Conservation (phyloP, 1,140 invertebrate genomes). For the Ostrea denselamellosa region DNA sequence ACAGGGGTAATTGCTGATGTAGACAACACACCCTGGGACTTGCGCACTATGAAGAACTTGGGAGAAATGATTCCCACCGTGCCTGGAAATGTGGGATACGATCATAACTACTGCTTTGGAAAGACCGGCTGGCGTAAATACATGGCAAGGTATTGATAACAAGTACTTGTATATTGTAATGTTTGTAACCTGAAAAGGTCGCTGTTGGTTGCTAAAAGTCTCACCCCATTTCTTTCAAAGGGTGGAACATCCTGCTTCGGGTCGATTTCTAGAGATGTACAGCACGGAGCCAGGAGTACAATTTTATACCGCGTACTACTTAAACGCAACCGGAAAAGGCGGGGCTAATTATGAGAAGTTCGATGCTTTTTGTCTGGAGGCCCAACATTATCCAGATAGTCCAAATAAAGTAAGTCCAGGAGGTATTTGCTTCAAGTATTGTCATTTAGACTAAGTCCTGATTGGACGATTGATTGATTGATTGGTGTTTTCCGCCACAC, state of each 20-base stretch:
- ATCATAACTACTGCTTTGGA: slow-evolving; percentile 87
- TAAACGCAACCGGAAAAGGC: slow-evolving; percentile 86
- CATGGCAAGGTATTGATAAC: slow-evolving; percentile 68
- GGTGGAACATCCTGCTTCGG: slow-evolving; percentile 85
- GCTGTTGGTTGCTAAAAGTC: neutral
- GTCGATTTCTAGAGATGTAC: slow-evolving; percentile 87
- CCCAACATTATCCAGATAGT: slow-evolving; percentile 95
- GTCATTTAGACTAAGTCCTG: no score
- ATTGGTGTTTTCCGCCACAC: no score
- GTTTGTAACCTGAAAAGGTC: no score
- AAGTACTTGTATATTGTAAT: no score
- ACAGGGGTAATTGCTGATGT: slow-evolving; percentile 86
- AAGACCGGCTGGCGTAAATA: slow-evolving; percentile 65
- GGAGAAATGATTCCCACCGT: slow-evolving; percentile 70
- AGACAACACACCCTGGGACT: slow-evolving; percentile 85
- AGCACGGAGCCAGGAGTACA: slow-evolving; percentile 94
- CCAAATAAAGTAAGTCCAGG: slow-evolving; percentile 87
- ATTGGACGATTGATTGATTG: no score
- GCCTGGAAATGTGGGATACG: slow-evolving; percentile 82
- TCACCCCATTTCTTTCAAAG: slow-evolving; percentile 69
- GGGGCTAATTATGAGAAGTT: slow-evolving; percentile 87
- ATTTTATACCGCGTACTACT: slow-evolving; percentile 91
- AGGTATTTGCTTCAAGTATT: no score
- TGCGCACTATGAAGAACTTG: slow-evolving; percentile 82
- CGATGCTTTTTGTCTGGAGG: slow-evolving; percentile 92